Conservation (phyloP, 2,888 invertebrate species). For the Tortrix viridana region DNA sequence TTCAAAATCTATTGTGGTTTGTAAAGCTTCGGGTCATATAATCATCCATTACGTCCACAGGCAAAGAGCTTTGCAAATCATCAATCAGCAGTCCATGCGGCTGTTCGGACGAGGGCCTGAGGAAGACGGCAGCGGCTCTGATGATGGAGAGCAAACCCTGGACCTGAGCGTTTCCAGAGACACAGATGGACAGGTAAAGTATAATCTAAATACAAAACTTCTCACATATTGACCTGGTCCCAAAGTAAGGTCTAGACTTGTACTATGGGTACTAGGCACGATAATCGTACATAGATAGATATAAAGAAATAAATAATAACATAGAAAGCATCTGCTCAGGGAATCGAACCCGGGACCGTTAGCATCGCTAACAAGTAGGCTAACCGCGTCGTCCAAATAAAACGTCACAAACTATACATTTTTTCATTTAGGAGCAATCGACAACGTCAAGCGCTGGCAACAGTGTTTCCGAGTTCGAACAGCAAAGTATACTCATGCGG, state of each 20-base stretch:
- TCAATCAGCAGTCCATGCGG: constrained; percentile 78
- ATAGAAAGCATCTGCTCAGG: too few relatives aligned
- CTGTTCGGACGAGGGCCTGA: constrained; percentile 72
- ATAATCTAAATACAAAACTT: neutral
- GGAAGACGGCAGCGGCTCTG: constrained; percentile 78
- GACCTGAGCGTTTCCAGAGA: constrained; percentile 80
- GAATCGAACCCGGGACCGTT: too few relatives aligned
- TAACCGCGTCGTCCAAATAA: too few relatives aligned
- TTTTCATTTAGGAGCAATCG: constrained; percentile 68
- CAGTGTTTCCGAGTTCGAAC: constrained; percentile 80
- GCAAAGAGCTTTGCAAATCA: constrained; percentile 78
- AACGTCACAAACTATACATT: too few relatives aligned
- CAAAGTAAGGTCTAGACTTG: too few relatives aligned
- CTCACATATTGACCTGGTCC: too few relatives aligned
- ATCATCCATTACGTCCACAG: constrained; percentile 48
- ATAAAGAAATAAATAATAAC: too few relatives aligned
- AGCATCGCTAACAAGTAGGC: too few relatives aligned
- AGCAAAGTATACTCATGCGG: constrained; percentile 77
- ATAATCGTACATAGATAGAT: too few relatives aligned
- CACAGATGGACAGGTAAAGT: constrained; percentile 75
- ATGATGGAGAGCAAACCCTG: constrained; percentile 80
- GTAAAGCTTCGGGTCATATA: neutral
- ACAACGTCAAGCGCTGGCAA: constrained; percentile 81
- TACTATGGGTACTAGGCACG: too few relatives aligned
- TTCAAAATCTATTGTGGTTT: neutral